A percentile compares a stretch with the other conserved stretches of the same genome.
Conservation (phyloP, 2,113 vertebrate genomes). For the Mesembrinibis cayennensis region DNA sequence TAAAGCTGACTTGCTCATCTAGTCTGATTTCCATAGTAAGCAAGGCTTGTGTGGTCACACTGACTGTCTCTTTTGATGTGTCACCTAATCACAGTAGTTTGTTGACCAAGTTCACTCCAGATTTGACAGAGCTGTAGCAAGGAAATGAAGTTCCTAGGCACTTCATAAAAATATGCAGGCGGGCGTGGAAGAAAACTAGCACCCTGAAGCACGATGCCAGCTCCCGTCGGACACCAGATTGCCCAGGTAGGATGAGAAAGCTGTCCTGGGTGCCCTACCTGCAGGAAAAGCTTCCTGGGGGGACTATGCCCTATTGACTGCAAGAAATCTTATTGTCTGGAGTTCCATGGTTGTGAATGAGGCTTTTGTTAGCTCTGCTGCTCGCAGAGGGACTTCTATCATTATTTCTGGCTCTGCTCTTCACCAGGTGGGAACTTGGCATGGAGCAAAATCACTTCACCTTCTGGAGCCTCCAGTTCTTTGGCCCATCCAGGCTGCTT, state of each 20-base stretch:
- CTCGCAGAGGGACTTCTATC: neutral
- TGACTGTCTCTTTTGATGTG: neutral
- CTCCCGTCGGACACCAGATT: neutral
- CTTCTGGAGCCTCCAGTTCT: neutral
- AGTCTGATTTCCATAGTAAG: conserved; percentile 1
- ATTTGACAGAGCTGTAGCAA: neutral
- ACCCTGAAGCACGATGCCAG: neutral
- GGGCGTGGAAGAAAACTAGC: neutral
- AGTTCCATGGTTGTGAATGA: neutral
- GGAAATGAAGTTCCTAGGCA: neutral
- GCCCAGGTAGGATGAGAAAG: neutral
- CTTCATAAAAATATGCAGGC: neutral
- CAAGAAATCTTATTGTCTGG: neutral
- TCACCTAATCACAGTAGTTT: neutral
- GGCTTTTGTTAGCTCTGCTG: neutral
- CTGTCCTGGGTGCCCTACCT: neutral
- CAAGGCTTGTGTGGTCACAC: neutral
- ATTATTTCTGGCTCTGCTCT: neutral
- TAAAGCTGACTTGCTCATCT: neutral
- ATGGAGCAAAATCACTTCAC: neutral
- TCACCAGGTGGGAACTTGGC: neutral
- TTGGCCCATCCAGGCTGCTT: neutral
- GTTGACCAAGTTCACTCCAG: neutral
- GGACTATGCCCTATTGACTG: neutral
- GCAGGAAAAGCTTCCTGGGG: neutral